phyloP scores from a whole-genome alignment of 2,113 vertebrate genomes.

The Cettia cetti region DNA sequence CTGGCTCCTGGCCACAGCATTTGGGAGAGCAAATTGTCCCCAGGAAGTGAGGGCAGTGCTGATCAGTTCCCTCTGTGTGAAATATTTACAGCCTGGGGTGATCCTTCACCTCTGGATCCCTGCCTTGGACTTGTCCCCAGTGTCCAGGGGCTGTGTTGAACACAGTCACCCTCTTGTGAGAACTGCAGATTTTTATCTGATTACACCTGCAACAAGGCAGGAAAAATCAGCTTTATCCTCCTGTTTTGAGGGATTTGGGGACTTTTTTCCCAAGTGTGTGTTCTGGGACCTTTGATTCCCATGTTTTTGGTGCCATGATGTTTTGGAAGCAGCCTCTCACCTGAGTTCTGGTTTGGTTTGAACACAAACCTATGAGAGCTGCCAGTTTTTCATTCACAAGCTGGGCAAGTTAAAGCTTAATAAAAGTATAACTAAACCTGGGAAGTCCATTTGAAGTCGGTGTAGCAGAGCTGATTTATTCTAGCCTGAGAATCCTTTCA shows the following conservation, averaged over 20 bases:
- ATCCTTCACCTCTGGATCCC: neutral
- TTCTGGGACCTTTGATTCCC: neutral
- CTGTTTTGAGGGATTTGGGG: neutral
- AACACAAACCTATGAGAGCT: neutral
- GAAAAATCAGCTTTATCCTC: neutral
- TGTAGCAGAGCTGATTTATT: neutral
- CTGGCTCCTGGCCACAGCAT: neutral
- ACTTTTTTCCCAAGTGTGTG: neutral
- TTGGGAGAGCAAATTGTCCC: neutral
- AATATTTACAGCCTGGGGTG: neutral
- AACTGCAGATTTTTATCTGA: neutral
- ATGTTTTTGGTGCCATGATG: fast-evolving
- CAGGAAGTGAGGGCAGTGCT: neutral
- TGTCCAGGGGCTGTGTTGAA: neutral
- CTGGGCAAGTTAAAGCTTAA: neutral
- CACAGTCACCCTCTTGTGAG: neutral
- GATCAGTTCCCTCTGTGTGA: neutral
- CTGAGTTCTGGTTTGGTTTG: neutral
- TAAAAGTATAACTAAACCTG: neutral
- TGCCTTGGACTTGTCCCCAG: too few relatives aligned
- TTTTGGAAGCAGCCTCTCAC: neutral
- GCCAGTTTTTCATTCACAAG: neutral
- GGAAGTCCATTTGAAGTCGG: neutral
- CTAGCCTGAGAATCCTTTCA: neutral
- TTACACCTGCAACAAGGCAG: neutral